Conservation (phyloP, 2,113 vertebrate genomes). For the Chloebia gouldiae region DNA sequence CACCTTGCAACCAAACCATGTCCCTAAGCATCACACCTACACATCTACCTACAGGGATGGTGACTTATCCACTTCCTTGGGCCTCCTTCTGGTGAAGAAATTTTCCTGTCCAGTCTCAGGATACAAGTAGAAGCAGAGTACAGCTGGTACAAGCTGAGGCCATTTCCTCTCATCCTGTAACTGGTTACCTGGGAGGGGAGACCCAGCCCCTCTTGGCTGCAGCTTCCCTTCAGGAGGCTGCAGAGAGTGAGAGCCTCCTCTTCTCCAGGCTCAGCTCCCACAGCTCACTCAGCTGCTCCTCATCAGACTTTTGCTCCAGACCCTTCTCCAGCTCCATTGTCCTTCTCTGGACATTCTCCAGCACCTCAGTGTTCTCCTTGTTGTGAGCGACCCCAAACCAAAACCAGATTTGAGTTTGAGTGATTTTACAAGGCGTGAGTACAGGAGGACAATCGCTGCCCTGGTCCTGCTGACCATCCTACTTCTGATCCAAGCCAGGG, state of each 20-base stretch:
- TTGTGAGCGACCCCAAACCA: neutral
- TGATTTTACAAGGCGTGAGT: neutral
- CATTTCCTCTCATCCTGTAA: neutral
- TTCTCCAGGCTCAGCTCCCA: neutral
- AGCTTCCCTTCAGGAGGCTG: neutral
- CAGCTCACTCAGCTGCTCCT: neutral
- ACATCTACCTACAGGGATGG: neutral
- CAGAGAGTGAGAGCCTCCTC: neutral
- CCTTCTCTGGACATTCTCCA: neutral
- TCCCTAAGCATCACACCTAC: neutral
- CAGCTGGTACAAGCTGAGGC: too few species aligned
- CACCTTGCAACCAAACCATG: neutral
- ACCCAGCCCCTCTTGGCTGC: neutral
- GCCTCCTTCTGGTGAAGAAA: neutral
- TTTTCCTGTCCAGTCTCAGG: neutral
- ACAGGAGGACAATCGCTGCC: neutral
- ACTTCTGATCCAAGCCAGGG: neutral
- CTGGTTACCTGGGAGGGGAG: neutral
- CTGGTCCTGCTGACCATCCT: neutral
- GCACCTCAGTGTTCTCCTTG: neutral
- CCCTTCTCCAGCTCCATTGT: neutral
- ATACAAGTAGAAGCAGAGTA: too few species aligned
- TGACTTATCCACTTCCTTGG: neutral
- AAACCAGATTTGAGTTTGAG: neutral
- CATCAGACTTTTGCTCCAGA: neutral